Conservation (phyloP, 2,888 invertebrate species). For the Prenolepis imparis region DNA sequence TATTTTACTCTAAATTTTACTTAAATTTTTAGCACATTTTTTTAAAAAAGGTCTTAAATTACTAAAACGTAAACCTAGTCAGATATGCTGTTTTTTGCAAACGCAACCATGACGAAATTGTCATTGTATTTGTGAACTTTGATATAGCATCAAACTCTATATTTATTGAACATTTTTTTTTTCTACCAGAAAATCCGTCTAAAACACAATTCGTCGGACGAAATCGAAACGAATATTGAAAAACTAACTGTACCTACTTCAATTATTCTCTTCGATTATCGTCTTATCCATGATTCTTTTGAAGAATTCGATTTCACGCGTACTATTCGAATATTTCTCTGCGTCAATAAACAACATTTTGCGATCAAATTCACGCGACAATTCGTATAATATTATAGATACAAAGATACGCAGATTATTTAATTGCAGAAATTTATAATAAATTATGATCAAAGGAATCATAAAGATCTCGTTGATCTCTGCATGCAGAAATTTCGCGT, state of each 20-base stretch:
- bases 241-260: constrained; percentile 1
- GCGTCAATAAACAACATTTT: neutral
- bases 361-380: neutral
- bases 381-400: neutral
- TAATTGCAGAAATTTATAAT: neutral
- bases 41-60: neutral
- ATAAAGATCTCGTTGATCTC: neutral
- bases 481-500: neutral
- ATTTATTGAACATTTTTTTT: constrained; percentile 14
- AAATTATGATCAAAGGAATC: constrained; percentile 1
- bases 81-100: neutral
- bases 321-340: neutral
- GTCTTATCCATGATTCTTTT: neutral
- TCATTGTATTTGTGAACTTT: neutral
- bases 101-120: neutral
- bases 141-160: constrained; percentile 17
- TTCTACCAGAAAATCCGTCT: constrained; percentile 23
- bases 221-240: constrained; percentile 19
- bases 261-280: constrained; percentile 1
- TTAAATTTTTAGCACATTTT: neutral
- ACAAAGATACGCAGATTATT: neutral
- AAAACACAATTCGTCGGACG: constrained; percentile 7
- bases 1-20: constrained; percentile 9
- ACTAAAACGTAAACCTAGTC: neutral
- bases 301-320: constrained; percentile 1